These are phyloP conservation scores for Carassius carassius DNA, from an alignment of 2,113 vertebrate genomes.

Conservation along the genomic window DNA sequence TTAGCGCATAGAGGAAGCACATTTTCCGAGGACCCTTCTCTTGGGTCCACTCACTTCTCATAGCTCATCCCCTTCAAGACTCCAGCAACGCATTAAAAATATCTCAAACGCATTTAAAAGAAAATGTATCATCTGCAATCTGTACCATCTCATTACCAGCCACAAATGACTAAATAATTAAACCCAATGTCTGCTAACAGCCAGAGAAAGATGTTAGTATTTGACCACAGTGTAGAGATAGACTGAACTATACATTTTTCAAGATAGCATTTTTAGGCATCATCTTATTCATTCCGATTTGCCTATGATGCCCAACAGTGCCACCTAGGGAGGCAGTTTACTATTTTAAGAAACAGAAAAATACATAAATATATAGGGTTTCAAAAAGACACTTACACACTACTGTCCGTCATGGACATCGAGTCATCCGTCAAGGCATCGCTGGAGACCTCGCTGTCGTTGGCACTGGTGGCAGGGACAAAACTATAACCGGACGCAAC, in stretches of 20 bases:
- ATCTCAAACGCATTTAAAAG: constrained; percentile 23
- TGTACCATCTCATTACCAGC: constrained; percentile 2
- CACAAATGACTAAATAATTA: constrained; percentile 32
- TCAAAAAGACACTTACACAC: constrained; percentile 84
- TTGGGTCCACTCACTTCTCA: constrained; percentile 4
- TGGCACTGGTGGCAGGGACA: constrained; percentile 91
- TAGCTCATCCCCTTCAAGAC: constrained; percentile 1
- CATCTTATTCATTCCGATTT: too few species aligned
- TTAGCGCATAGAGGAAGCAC: constrained; percentile 25
- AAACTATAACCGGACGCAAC: constrained; percentile 83
- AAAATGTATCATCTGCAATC: constrained; percentile 19
- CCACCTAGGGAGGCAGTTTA: not conserved
- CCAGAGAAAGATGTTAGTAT: constrained; percentile 42
- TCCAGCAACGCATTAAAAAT: constrained; percentile 13
- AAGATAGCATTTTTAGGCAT: not conserved
- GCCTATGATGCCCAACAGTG: not conserved
- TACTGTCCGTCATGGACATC: constrained; percentile 95
- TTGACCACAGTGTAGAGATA: constrained; percentile 28
- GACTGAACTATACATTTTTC: not conserved
- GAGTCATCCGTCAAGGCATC: constrained; percentile 94
- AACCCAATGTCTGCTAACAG: constrained; percentile 33
- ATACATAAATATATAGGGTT: not conserved
- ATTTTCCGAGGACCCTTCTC: constrained; percentile 24
- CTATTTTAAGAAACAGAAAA: not conserved
- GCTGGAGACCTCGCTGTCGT: constrained; percentile 96